Evolutionary conservation across 2,888 invertebrate species (phyloP), one percentile per base, ranked within the genome.

Genomic region (Microplitis manilae): DNA sequence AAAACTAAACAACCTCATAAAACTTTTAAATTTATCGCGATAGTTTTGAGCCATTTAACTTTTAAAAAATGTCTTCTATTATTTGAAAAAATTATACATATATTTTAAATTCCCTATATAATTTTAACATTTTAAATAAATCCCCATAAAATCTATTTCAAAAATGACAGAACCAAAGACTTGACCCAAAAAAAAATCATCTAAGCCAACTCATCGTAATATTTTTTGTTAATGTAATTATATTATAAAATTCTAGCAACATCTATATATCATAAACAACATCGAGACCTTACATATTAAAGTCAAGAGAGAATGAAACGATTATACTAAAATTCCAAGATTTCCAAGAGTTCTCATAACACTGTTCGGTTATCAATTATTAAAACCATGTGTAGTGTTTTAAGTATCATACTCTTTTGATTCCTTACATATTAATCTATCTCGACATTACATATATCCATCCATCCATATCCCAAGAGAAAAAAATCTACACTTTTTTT

Each of bases 321-420:
- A 85, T 88, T 88, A 86, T 89, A 82, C 82, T 83, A 83, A 77
- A 79, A 74, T 86, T 85, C 85, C 80, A 76, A 82, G 88, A 86
- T 79, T 80, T 79, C 78, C 76, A 76, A 68, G 81, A 81, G 80
- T 86, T 88, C 88, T 85, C 86, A 85, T 84, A 83, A 85, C 30
- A 83, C 79, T 82, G 73, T 77, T 78, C 82, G 86, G 87, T 88
- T 86, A 89, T 87, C 87, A 88, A 88, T 88, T 89, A 89, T 89
- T 87, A 89, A 86, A 85, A 86, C 82, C 87, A 87, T 85, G 84
- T 86, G 86, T 38, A 50, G 50, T 50, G 50, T 50, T 13, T 50
- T 13, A 8, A 50, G 81, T 39, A 67, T 71, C 76, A 76, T 76
- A 70, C 50, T 50, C 50, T 50, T 13, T 50, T 50, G 50, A 50